phyloP scores from a whole-genome alignment of 2,113 vertebrate species.

The Theristicus caerulescens region DNA sequence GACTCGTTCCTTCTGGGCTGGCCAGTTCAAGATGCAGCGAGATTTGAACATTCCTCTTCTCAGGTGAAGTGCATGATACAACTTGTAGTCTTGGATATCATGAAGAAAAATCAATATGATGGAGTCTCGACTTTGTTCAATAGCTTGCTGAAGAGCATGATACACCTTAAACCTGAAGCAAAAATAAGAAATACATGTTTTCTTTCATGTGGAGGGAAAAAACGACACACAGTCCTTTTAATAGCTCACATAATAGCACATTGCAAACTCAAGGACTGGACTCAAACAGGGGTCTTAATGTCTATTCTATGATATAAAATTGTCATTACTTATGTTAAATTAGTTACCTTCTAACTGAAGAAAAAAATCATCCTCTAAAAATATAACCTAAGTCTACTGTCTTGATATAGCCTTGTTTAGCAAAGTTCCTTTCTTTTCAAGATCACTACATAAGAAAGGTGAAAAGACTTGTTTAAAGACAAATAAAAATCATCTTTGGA shows the following conservation, averaged over 20 bases:
- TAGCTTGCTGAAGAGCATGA: constrained; percentile 88
- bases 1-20: constrained; percentile 82
- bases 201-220: not conserved
- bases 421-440: not conserved
- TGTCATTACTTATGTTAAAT: not conserved
- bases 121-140: constrained; percentile 90
- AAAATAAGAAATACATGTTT: not conserved
- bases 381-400: not conserved
- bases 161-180: constrained; percentile 87
- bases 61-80: constrained; percentile 84
- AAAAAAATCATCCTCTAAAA: not conserved
- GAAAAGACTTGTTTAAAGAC: not conserved
- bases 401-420: not conserved
- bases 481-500: not conserved
- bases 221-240: not conserved
- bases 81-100: constrained; percentile 88
- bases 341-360: not conserved
- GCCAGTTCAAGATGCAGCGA: constrained; percentile 88
- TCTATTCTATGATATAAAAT: not conserved
- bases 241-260: not conserved
- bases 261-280: not conserved
- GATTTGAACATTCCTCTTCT: constrained; percentile 91
- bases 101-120: constrained; percentile 91
- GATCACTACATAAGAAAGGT: not conserved
- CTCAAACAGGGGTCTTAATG: not conserved